Base-by-base conservation (phyloP, 2,888 invertebrate species). In the Alentia gelatinosa region DNA sequence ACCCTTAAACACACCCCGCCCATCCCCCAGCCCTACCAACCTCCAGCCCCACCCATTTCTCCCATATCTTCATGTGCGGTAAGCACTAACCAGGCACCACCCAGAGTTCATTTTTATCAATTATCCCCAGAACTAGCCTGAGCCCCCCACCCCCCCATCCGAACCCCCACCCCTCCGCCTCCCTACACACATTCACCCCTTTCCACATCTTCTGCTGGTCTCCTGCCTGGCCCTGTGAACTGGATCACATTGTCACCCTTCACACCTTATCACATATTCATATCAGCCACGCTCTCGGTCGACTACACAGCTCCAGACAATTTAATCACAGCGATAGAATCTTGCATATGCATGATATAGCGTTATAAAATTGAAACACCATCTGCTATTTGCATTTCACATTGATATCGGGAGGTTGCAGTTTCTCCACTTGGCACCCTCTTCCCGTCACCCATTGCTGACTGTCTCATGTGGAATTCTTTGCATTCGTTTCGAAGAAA, bases 291-390 rank as follows among this genome's bases (percentile, higher is more conserved):
- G 30, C 86, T 30, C 47, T 42, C 47, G 47, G 50, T 50, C 86
- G 33, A 30, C 86, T 86, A 86, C 86, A 86, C 40, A 26, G 35
- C 86, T 12, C 86, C 86, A 86, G 86, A 86, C 86, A 86, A 86
- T 86, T 86, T 86, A 86, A 86, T 86, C 86, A 86, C 86, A 9
- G 26, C 26, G 86, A 86, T 86, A 86, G 86, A 86, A 86, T 86
- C 86, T 86, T 86, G 86, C 86, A 86, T 86, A 86, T 86, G 86
- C 86, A 86, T 86, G 86, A 86, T 86, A 86, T 86, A 86, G 86
- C 47, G 42, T 86, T 86, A 86, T 86, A 86, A 86, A 47, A 86
- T 86, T 86, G 86, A 86, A 86, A 86, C 47, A 86, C 86, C 86
- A 50, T 86, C 86, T 86, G 86, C 47, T 50, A 86, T 86, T 86